These are phyloP conservation scores for Lysandra coridon DNA, from an alignment of 2,888 invertebrate genomes.

Conservation along the genomic window DNA sequence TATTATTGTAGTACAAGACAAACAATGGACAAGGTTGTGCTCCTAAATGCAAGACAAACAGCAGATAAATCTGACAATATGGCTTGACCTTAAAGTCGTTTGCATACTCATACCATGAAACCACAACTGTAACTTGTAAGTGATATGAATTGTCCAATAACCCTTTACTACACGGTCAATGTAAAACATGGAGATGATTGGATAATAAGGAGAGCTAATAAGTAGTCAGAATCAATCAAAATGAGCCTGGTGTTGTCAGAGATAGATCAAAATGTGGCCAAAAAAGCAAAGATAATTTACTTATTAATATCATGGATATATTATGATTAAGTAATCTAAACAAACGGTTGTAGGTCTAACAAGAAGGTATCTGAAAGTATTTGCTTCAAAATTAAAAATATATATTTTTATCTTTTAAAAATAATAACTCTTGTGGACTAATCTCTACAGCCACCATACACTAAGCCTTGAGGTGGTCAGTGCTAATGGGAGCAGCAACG, in stretches of 20 bases:
- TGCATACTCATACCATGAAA: background rate
- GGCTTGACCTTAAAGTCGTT: background rate
- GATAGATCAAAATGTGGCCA: background rate
- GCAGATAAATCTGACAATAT: background rate
- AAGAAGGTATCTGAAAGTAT: too few species aligned
- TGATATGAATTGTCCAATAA: background rate
- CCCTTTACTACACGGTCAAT: background rate
- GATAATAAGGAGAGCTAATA: too few species aligned
- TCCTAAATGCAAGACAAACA: background rate
- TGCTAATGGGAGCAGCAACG: slow-evolving; percentile 48
- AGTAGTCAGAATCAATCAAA: background rate
- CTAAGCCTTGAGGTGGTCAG: background rate
- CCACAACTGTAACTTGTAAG: background rate
- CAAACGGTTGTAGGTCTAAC: too few species aligned
- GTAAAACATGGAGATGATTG: background rate
- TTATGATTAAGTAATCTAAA: too few species aligned
- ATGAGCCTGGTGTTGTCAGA: background rate
- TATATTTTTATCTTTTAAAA: too few species aligned
- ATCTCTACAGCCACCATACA: background rate
- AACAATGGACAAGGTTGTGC: background rate
- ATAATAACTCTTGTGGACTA: too few species aligned
- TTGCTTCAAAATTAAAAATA: too few species aligned
- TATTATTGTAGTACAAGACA: background rate
- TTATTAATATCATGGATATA: too few species aligned
- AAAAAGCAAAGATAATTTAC: background rate